These are phyloP conservation scores for Oxycera nigricornis DNA, from an alignment of 2,888 invertebrate species.

Conservation along the genomic window DNA sequence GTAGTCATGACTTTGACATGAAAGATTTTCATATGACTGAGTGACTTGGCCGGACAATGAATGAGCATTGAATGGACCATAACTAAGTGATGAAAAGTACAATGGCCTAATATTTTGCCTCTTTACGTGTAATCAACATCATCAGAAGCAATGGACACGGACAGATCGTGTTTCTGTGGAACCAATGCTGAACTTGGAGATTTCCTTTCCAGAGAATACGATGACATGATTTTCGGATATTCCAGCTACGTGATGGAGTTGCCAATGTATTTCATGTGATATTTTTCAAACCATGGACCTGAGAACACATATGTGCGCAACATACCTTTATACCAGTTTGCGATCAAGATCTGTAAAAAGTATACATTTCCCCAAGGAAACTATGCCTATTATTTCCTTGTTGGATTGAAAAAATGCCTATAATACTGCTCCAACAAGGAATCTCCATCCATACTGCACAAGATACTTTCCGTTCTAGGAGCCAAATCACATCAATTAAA, in stretches of 20 bases:
- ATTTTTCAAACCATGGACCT: too few species aligned
- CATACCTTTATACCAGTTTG: too few species aligned
- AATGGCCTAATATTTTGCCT: constrained; percentile 46
- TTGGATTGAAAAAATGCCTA: too few species aligned
- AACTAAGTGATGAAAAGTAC: constrained; percentile 47
- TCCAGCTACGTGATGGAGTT: neutral
- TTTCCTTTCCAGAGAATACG: constrained; percentile 15
- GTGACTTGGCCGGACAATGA: constrained; percentile 32
- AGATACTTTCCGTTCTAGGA: too few species aligned
- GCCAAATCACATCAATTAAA: too few species aligned
- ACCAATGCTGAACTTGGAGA: constrained; percentile 4
- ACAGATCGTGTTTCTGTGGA: constrained; percentile 39
- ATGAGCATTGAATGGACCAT: constrained; percentile 44
- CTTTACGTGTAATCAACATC: constrained; percentile 44
- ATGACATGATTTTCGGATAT: constrained; percentile 37
- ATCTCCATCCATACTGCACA: too few species aligned
- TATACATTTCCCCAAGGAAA: too few species aligned
- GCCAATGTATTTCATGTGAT: neutral
- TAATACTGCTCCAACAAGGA: too few species aligned
- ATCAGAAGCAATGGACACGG: constrained; percentile 42
- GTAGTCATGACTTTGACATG: constrained; percentile 39
- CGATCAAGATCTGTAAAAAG: too few species aligned
- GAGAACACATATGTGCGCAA: too few species aligned
- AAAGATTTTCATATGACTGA: constrained; percentile 35
- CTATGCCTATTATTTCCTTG: too few species aligned